A percentile compares a stretch with the other conserved stretches of the same genome.
These are phyloP conservation scores for Gallirallus australis DNA, from an alignment of 2,797 vertebrate species.

Conservation along the genomic window DNA sequence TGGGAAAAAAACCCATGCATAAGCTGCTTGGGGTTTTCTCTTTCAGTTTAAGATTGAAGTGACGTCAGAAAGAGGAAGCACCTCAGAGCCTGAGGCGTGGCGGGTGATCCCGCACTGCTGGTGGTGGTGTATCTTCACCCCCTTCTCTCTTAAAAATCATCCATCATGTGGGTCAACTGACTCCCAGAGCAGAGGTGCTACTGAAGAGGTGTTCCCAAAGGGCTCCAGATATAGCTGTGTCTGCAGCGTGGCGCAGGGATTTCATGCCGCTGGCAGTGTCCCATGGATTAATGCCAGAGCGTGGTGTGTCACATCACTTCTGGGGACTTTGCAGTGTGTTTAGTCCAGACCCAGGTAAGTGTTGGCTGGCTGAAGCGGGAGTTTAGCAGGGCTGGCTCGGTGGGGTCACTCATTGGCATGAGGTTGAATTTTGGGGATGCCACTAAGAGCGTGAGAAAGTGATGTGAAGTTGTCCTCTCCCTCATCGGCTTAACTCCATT, in stretches of 20 bases:
- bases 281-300: accelerated
- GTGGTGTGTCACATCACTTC: accelerated
- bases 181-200: neutral
- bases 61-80: neutral
- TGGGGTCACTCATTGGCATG: accelerated
- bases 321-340: neutral
- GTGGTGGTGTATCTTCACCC: neutral
- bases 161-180: neutral
- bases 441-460: neutral
- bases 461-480: neutral
- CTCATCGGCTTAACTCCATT: accelerated
- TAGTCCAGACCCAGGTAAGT: neutral
- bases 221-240: neutral
- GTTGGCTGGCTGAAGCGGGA: neutral
- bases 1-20: no score
- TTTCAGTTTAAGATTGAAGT: neutral
- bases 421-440: neutral
- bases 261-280: accelerated
- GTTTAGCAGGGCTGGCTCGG: neutral
- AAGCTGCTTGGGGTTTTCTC: neutral
- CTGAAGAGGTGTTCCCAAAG: neutral
- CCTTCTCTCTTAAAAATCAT: neutral
- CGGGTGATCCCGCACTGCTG: accelerated
- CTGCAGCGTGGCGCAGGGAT: accelerated
- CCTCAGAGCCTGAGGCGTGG: accelerated